phyloP scores from a whole-genome alignment of 2,888 invertebrate genomes.

The Drosophila tanythrix region DNA sequence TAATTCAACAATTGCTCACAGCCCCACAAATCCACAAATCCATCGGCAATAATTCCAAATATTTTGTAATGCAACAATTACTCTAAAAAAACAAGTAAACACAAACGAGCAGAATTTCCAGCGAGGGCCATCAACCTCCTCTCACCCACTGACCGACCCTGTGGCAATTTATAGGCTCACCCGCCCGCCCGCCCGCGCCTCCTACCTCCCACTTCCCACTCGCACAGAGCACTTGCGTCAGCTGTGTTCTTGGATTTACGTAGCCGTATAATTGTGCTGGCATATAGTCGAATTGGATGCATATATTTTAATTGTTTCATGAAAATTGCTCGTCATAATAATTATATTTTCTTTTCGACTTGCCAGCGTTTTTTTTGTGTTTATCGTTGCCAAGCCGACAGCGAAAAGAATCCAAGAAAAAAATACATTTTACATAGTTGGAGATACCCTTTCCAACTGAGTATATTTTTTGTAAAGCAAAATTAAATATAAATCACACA shows the following conservation, averaged over 20 bases:
- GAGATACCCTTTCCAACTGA: slow-evolving; percentile 12
- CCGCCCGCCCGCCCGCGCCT: not conserved
- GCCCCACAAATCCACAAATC: slow-evolving; percentile 42
- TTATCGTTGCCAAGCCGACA: slow-evolving; percentile 19
- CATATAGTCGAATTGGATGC: slow-evolving; percentile 37
- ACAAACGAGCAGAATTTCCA: slow-evolving; percentile 33
- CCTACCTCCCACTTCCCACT: not conserved
- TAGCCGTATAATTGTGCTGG: slow-evolving; percentile 52
- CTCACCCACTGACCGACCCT: slow-evolving; percentile 55
- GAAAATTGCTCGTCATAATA: slow-evolving; percentile 41
- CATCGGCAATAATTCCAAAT: slow-evolving; percentile 54
- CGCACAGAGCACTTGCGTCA: slow-evolving; percentile 60
- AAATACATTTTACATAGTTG: slow-evolving; percentile 25
- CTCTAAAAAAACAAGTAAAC: slow-evolving; percentile 34
- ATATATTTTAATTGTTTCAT: slow-evolving; percentile 73
- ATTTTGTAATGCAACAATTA: slow-evolving; percentile 63
- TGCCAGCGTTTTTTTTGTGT: slow-evolving; percentile 27
- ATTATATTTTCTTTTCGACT: slow-evolving; percentile 40
- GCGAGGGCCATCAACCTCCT: slow-evolving; percentile 7
- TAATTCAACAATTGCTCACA: slow-evolving; percentile 38
- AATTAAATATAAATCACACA: not conserved
- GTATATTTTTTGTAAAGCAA: too few relatives aligned
- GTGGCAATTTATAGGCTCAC: slow-evolving; percentile 39
- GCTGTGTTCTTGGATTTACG: slow-evolving; percentile 65
- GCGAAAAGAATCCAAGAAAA: slow-evolving; percentile 21